Percentiles rank a stretch among this genome's conserved stretches.
These are phyloP conservation scores for Mugil cephalus DNA, from an alignment of 2,113 vertebrate species.

Conservation along the genomic window DNA sequence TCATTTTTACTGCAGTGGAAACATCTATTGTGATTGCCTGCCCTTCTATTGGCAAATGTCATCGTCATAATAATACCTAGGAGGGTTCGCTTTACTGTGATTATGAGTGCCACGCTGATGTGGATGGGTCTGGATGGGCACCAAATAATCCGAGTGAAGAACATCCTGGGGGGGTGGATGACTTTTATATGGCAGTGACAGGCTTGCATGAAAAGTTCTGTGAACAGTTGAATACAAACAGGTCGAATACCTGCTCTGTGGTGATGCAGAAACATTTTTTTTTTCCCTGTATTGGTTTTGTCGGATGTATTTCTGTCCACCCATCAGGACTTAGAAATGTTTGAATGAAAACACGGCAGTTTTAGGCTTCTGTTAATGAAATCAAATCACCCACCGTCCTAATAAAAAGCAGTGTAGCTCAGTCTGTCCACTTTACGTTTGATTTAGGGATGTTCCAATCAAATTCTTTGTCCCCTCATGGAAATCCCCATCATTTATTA, in stretches of 20 bases:
- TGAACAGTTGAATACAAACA: not conserved
- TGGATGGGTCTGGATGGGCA: slow-evolving; percentile 32
- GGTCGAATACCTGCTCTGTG: not conserved
- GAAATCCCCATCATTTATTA: too few relatives aligned
- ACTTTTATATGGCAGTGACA: slow-evolving; percentile 54
- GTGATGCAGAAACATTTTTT: not conserved
- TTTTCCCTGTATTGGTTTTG: not conserved
- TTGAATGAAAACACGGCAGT: not conserved
- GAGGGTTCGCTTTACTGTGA: slow-evolving; percentile 50
- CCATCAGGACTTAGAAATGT: not conserved
- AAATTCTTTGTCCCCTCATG: too few relatives aligned
- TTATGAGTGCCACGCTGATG: slow-evolving; percentile 51
- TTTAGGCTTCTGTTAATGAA: too few relatives aligned
- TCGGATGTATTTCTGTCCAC: not conserved
- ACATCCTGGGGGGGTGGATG: slow-evolving; percentile 53
- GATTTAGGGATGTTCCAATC: too few relatives aligned
- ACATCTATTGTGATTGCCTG: slow-evolving; percentile 72
- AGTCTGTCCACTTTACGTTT: too few relatives aligned
- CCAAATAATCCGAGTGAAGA: slow-evolving; percentile 33
- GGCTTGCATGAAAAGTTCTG: slow-evolving; percentile 22
- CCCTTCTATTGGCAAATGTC: slow-evolving; percentile 76
- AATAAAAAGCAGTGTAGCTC: too few relatives aligned
- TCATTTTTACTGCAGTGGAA: slow-evolving; percentile 67
- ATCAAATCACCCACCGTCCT: too few relatives aligned
- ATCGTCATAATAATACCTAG: slow-evolving; percentile 68